Evolutionary conservation across 2,113 vertebrate species (phyloP).

Genomic region (Mirounga angustirostris): DNA sequence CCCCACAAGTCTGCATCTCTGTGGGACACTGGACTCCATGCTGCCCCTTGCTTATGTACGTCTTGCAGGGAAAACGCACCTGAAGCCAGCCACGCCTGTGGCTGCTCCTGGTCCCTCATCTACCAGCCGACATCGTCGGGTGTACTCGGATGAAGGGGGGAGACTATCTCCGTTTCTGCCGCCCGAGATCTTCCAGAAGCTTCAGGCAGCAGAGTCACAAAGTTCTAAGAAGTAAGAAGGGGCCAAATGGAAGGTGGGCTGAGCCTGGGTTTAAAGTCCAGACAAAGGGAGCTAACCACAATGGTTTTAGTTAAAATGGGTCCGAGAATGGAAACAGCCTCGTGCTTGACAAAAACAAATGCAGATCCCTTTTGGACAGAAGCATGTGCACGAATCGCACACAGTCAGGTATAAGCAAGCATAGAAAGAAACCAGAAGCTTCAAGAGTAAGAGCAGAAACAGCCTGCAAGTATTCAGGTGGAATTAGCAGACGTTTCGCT

Average conservation of each 20-base stretch:
- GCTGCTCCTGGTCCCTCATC: background rate
- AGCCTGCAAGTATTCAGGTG: background rate
- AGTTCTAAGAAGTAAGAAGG: conserved; percentile 90
- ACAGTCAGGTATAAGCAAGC: background rate
- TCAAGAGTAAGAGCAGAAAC: background rate
- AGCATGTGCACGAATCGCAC: background rate
- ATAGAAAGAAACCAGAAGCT: background rate
- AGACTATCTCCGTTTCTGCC: conserved; percentile 91
- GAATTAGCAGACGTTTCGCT: background rate
- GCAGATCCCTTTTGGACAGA: background rate
- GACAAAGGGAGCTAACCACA: background rate
- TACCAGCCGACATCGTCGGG: conserved; percentile 87
- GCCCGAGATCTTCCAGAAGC: conserved; percentile 95
- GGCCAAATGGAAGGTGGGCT: background rate
- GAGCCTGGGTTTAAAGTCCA: background rate
- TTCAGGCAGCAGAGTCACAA: conserved; percentile 89
- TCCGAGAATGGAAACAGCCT: background rate
- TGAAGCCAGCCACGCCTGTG: conserved; percentile 45
- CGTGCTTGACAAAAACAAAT: background rate
- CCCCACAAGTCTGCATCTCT: too few species aligned
- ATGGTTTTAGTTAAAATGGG: background rate
- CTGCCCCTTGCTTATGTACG: background rate
- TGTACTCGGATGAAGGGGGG: conserved; percentile 90
- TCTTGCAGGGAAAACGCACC: conserved; percentile 80
- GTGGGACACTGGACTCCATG: background rate